A percentile compares a stretch with the other conserved stretches of the same genome.
phyloP scores from a whole-genome alignment of 2,113 vertebrate species.

The Morphnarchus princeps region DNA sequence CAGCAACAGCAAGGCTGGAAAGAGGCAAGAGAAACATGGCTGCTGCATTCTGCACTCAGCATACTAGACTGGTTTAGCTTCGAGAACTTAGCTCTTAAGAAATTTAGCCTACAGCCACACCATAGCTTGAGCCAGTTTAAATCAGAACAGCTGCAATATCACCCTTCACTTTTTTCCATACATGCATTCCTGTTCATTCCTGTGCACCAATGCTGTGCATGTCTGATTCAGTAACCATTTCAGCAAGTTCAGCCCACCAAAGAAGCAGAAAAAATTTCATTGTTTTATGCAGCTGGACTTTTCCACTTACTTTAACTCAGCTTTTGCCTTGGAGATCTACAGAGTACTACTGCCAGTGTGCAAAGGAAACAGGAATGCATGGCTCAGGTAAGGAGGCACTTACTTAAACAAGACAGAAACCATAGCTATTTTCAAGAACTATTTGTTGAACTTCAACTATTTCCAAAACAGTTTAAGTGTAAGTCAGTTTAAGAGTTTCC shows the following conservation, averaged over 20 bases:
- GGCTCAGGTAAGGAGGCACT: not conserved
- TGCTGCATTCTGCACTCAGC: rapidly evolving
- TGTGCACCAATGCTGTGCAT: not conserved
- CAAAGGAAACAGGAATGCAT: not conserved
- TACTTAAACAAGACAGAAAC: not conserved
- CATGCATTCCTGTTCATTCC: not conserved
- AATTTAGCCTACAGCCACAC: not conserved
- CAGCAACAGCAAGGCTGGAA: not conserved
- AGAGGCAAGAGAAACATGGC: not conserved
- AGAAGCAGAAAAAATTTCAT: not conserved
- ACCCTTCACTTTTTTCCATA: not conserved
- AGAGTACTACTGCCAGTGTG: not conserved
- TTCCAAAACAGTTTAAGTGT: not conserved
- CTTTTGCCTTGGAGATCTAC: not conserved
- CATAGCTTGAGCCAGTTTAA: not conserved
- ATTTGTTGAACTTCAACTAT: not conserved
- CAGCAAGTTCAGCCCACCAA: not conserved
- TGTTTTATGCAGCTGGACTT: not conserved
- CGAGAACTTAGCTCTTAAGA: not conserved
- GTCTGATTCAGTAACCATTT: not conserved
- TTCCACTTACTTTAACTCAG: not conserved
- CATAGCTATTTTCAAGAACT: not conserved
- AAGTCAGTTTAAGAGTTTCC: not conserved
- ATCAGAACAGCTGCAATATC: not conserved
- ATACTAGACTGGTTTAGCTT: not conserved